Evolutionary conservation across 2,113 vertebrate species (phyloP), one percentile per base, ranked within the genome.

Genomic region (Platanista minor): DNA sequence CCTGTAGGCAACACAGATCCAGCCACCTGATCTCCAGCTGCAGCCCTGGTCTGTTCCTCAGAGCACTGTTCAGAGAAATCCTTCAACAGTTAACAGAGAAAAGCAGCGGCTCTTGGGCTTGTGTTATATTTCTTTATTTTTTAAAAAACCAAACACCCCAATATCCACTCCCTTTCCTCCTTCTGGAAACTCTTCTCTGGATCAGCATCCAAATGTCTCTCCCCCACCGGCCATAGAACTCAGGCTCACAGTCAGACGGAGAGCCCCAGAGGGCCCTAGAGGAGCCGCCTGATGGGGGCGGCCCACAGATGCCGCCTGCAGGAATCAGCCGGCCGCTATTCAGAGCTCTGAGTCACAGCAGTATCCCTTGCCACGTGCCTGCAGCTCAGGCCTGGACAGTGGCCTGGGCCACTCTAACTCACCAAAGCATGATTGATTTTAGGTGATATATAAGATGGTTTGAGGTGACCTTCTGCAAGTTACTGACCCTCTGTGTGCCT

Each of bases 391-490:
- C 25, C 62, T 0, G 9, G 31, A 75, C 21, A 41, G 57, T 6
- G 62, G 33, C 77, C 83, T 49, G 62, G 54, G 31, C 9, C 15
- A 11, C 43, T 46, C 25, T 39, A 46, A 81, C 43, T 33, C 78
- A 82, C 2, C 14, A 6, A 69, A 54, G 27, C 3, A 6, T 78
- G 52, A 29, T 7, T 29, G 59, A 49, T 31, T 71, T 78, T 80
- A 94, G 91, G 13, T 69, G 72, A n/a, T 43, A 39, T 43, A 13
- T 41, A 61, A 87, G 81, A 36, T 85, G 54, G 82, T 46, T 77
- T 95, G 52, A 62, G n/a, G 66, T 95, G 80, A 52, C 21, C 39
- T 43, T 13, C 71, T 84, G 39, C 61, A 97, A 95, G 85, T 61
- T 62, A 75, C 31, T 52, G 85, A 81, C 39, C 14, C 14, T 72